Percentiles rank a stretch among this genome's conserved stretches.
phyloP scores from a whole-genome alignment of 2,113 vertebrate genomes.

The Brienomyrus brachyistius region DNA sequence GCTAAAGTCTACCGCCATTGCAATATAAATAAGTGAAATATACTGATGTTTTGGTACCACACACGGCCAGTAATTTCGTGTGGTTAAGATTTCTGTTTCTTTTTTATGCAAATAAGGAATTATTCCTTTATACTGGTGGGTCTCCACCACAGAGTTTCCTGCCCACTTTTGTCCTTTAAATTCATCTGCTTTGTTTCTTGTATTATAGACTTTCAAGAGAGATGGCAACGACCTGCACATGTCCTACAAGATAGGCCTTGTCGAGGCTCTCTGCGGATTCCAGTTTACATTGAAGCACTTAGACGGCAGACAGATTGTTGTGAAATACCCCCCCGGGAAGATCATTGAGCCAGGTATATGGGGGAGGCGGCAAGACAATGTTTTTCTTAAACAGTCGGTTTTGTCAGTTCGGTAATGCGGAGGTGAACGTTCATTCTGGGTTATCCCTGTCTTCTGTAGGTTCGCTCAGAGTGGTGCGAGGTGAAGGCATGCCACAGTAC shows the following conservation, averaged over 20 bases:
- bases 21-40: background rate
- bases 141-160: background rate
- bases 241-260: slow-evolving; percentile 88
- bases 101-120: background rate
- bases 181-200: background rate
- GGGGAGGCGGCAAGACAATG: background rate
- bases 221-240: slow-evolving; percentile 76
- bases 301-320: slow-evolving; percentile 86
- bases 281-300: slow-evolving; percentile 93
- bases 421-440: background rate
- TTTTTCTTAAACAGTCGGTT: background rate
- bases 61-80: background rate
- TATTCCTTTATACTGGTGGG: background rate
- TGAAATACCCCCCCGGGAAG: slow-evolving; percentile 94
- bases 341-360: slow-evolving; percentile 89
- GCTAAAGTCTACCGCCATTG: background rate
- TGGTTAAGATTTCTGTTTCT: background rate
- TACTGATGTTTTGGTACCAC: background rate
- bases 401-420: background rate
- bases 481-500: slow-evolving; percentile 97
- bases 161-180: background rate
- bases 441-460: slow-evolving; percentile 53
- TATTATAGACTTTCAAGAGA: slow-evolving; percentile 18
- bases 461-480: slow-evolving; percentile 80
- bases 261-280: slow-evolving; percentile 94